Base-by-base conservation (phyloP, 2,888 invertebrate species). In the Chrysolina oricalcia region DNA sequence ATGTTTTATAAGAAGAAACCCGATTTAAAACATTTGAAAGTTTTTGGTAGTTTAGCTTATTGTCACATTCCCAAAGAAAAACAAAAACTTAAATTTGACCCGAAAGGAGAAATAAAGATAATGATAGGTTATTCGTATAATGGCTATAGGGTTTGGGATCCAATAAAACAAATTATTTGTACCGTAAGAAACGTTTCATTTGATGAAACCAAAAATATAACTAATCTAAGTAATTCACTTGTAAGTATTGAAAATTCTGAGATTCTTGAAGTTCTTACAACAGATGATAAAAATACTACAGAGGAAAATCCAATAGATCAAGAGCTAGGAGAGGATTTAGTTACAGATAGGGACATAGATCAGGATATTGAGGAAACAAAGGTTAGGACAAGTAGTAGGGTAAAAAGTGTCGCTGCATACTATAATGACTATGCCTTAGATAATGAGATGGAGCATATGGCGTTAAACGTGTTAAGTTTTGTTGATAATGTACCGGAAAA, bases 121-220 rank as follows among this genome's bases (percentile, higher is more conserved):
- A 66, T 74, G 74, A 66, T 74, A 66, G 74, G 74, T 11, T 74
- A 74, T 40, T 35, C 73, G 4, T 40, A 53, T 63, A 86, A 85
- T 78, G n/a, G n/a, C n/a, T n/a, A n/a, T n/a, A 84, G 83, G 79
- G 78, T 86, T 63, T 86, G 81, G 81, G 81, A 85, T 76, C 72
- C 81, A 46, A 81, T 84, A 78, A 76, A 71, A 79, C 77, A 81
- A 75, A 84, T 83, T 56, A 83, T 77, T 15, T 41, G 53, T n/a
- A 70, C 50, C 21, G 77, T 48, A 50, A 72, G 70, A 46, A 62
- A 77, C 40, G 70, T 77, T 56, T 70, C 75, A 48, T 74, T 71
- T 80, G 70, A 85, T 27, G 83, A 75, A 50, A 19, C 35, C 10
- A 72, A 46, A 63, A 70, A 70, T 53, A 76, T 73, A 62, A 73